These are phyloP conservation scores for Maconellicoccus hirsutus DNA, from an alignment of 1,140 invertebrate genomes.

Conservation along the genomic window DNA sequence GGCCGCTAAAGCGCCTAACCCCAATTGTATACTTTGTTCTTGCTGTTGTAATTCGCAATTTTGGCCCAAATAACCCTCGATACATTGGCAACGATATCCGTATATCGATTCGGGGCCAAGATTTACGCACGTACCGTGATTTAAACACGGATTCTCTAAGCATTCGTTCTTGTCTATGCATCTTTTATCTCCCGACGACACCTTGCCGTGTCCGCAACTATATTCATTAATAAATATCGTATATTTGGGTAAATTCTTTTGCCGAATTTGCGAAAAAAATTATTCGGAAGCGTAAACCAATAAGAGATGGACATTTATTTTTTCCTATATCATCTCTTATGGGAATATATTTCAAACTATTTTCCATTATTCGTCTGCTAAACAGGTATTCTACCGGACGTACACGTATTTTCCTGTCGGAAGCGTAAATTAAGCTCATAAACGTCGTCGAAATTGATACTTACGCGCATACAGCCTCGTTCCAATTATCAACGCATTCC, in stretches of 20 bases:
- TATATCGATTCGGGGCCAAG: conserved; percentile 71
- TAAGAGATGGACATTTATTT: too few species aligned
- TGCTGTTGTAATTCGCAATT: conserved; percentile 88
- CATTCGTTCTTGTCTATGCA: conserved; percentile 92
- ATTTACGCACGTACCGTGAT: conserved; percentile 79
- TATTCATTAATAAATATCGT: background rate
- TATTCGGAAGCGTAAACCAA: too few species aligned
- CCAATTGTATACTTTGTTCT: conserved; percentile 80
- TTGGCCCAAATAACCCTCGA: conserved; percentile 81
- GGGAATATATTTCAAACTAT: too few species aligned
- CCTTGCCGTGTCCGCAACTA: conserved; percentile 82
- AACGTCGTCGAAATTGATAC: too few species aligned
- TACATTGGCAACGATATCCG: conserved; percentile 59
- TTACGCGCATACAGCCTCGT: conserved; percentile 94
- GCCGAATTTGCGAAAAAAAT: too few species aligned
- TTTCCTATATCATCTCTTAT: too few species aligned
- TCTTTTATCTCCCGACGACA: conserved; percentile 75
- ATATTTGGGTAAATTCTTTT: too few species aligned
- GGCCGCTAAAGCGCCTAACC: conserved; percentile 84
- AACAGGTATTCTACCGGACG: too few species aligned
- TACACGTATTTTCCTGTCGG: too few species aligned
- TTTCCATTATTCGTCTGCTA: too few species aligned
- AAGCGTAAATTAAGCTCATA: too few species aligned
- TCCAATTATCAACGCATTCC: conserved; percentile 93
- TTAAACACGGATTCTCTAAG: conserved; percentile 78